These are phyloP conservation scores for Hypanus sabinus DNA, from an alignment of 2,113 vertebrate species.

Conservation along the genomic window DNA sequence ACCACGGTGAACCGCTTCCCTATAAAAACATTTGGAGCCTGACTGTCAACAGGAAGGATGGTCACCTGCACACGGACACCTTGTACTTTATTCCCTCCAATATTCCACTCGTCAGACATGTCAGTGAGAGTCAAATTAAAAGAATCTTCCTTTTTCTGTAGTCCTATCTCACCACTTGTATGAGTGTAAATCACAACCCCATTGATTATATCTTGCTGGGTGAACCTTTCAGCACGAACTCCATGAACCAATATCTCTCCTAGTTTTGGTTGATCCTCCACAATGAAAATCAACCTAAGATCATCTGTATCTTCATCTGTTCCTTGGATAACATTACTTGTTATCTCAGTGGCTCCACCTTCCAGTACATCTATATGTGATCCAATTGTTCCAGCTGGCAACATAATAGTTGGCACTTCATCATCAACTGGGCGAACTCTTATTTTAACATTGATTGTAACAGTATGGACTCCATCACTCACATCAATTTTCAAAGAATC, in stretches of 20 bases:
- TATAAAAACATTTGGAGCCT: conserved; percentile 73
- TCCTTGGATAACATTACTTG: conserved; percentile 75
- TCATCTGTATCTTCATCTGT: conserved; percentile 72
- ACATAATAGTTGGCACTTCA: conserved; percentile 60
- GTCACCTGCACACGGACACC: conserved; percentile 80
- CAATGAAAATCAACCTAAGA: conserved; percentile 80
- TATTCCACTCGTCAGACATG: conserved; percentile 77
- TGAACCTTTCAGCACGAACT: conserved; percentile 66
- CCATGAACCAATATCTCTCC: conserved; percentile 79
- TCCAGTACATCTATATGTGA: conserved; percentile 83
- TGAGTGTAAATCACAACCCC: conserved; percentile 80
- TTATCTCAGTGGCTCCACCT: conserved; percentile 82
- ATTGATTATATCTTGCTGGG: conserved; percentile 80
- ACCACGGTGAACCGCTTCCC: conserved; percentile 65
- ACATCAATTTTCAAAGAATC: conserved; percentile 80
- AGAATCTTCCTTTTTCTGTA: conserved; percentile 69
- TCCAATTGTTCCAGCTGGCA: conserved; percentile 75
- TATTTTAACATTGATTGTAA: conserved; percentile 77
- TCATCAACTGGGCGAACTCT: conserved; percentile 69
- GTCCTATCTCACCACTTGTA: conserved; percentile 79
- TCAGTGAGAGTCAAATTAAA: conserved; percentile 87
- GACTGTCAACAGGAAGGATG: conserved; percentile 83
- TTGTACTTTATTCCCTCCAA: conserved; percentile 70
- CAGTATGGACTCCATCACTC: conserved; percentile 78
- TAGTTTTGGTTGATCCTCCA: conserved; percentile 69